Evolutionary conservation across 2,797 vertebrate species (phyloP).

Genomic region (Clarias laeviceps): DNA sequence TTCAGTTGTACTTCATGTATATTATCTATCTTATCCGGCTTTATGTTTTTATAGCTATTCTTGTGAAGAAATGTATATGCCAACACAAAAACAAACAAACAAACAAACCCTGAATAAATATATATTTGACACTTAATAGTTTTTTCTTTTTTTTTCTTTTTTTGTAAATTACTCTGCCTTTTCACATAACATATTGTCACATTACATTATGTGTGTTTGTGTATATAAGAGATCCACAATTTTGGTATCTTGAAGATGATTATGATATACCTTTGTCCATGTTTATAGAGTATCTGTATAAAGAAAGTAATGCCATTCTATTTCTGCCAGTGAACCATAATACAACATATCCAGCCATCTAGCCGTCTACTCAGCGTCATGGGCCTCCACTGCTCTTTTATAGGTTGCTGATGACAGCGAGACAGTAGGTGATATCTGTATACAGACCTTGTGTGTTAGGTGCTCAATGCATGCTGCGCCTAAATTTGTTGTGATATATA

Average conservation of each 20-base stretch:
- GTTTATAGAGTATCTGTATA: background rate
- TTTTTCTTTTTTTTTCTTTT: background rate
- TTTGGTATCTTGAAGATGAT: background rate
- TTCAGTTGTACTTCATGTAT: background rate
- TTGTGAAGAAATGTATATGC: background rate
- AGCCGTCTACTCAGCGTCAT: no score
- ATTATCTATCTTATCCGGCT: background rate
- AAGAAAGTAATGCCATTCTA: background rate
- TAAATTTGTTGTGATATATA: background rate
- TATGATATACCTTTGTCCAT: background rate
- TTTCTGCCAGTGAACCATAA: no score
- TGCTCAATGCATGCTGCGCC: no score
- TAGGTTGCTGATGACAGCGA: no score
- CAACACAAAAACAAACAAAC: background rate
- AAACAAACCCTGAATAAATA: conserved; percentile 14
- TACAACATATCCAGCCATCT: no score
- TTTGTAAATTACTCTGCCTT: background rate
- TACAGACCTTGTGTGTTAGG: no score
- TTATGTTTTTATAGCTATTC: conserved; percentile 11
- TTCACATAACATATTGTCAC: background rate
- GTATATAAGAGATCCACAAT: background rate
- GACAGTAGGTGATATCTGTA: no score
- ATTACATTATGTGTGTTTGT: no score
- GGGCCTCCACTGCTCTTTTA: no score
- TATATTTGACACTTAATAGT: conserved; percentile 1